Conservation (phyloP, 92 coral and sea anemone genomes). For the Montipora capitata region DNA sequence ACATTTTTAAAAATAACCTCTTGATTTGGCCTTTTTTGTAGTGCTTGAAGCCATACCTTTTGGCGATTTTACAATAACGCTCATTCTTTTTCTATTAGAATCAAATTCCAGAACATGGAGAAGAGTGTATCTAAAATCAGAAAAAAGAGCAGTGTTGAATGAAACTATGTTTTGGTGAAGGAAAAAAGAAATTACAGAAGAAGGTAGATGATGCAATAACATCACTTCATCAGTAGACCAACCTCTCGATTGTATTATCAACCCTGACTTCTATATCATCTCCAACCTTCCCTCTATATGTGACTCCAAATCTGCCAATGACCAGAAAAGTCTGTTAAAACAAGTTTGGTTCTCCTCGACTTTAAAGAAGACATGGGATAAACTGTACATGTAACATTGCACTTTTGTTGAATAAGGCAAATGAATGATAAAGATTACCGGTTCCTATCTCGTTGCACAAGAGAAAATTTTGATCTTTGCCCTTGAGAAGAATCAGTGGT, state of each 20-base stretch:
- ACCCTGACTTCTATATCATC: constrained; percentile 91
- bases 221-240: background rate
- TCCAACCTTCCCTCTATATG: constrained; percentile 89
- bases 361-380: too few species aligned
- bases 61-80: constrained; percentile 90
- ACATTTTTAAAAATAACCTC: background rate
- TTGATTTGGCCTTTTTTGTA: background rate
- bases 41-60: constrained; percentile 69
- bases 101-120: constrained; percentile 98
- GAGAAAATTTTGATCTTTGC: too few species aligned
- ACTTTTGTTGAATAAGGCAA: too few species aligned
- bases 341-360: too few species aligned
- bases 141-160: background rate
- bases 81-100: constrained; percentile 97
- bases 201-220: too few species aligned
- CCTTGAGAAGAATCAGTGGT: too few species aligned
- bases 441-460: too few species aligned
- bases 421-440: too few species aligned
- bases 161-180: too few species aligned
- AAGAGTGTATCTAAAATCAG: constrained; percentile 80
- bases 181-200: too few species aligned
- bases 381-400: too few species aligned
- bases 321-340: too few species aligned
- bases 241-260: constrained; percentile 81
- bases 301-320: constrained; percentile 87